These are phyloP conservation scores for Drosophila ezoana DNA, from an alignment of 2,888 invertebrate species.

Conservation along the genomic window DNA sequence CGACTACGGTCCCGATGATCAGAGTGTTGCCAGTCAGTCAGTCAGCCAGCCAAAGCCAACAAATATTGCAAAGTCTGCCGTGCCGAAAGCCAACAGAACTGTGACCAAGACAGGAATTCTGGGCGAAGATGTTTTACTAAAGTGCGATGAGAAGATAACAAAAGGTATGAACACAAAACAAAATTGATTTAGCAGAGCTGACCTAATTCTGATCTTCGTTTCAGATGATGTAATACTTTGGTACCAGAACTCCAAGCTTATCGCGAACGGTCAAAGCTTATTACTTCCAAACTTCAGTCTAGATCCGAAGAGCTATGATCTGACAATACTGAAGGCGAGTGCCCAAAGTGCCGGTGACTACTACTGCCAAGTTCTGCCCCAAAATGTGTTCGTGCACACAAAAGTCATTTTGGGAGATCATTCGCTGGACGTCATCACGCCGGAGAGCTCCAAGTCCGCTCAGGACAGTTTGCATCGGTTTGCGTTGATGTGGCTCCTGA, in stretches of 20 bases:
- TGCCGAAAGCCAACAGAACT: constrained; percentile 16
- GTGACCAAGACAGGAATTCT: constrained; percentile 41
- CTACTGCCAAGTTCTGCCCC: constrained; percentile 65
- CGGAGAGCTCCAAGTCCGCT: constrained; percentile 75
- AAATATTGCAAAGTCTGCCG: not conserved
- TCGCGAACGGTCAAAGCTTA: constrained; percentile 59
- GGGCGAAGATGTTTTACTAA: constrained; percentile 57
- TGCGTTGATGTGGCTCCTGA: constrained; percentile 23
- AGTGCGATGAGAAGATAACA: constrained; percentile 38
- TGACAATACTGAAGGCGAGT: constrained; percentile 69
- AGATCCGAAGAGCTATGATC: constrained; percentile 49
- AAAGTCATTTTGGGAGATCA: constrained; percentile 63
- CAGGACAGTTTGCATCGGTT: constrained; percentile 34
- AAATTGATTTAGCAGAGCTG: no score
- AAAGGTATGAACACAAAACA: constrained; percentile 29
- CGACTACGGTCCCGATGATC: constrained; percentile 51
- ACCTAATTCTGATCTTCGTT: not conserved
- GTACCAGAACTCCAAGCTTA: constrained; percentile 48
- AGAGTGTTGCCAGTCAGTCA: constrained; percentile 33
- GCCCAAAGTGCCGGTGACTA: constrained; percentile 68
- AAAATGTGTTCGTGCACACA: constrained; percentile 43
- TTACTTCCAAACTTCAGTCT: constrained; percentile 60
- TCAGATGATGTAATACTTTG: constrained; percentile 64
- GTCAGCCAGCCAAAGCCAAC: constrained; percentile 42
- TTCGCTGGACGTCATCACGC: constrained; percentile 65